phyloP scores from a whole-genome alignment of 1,140 invertebrate genomes.

The Augochlora pura region DNA sequence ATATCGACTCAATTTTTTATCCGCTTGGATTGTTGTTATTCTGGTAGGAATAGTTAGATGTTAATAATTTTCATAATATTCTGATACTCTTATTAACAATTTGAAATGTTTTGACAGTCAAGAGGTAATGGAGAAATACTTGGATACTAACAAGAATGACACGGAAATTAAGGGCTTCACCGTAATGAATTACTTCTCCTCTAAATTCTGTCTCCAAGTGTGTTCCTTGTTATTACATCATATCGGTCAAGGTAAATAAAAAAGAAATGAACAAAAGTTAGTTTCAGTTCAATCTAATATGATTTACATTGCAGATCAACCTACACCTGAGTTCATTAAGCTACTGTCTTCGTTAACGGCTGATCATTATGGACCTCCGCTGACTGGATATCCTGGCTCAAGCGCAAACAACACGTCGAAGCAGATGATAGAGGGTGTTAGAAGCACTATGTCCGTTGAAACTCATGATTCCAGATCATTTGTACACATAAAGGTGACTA shows the following conservation, averaged over 20 bases:
- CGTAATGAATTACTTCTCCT: conserved; percentile 72
- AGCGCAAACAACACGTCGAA: conserved; percentile 73
- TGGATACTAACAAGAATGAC: conserved; percentile 64
- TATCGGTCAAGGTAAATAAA: conserved; percentile 73
- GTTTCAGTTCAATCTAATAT: not conserved
- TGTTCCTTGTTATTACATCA: conserved; percentile 74
- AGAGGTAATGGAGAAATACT: conserved; percentile 53
- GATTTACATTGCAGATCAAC: conserved; percentile 67
- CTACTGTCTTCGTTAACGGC: conserved; percentile 74
- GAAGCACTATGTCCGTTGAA: conserved; percentile 73
- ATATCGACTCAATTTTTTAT: conserved; percentile 78
- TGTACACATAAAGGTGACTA: conserved; percentile 75
- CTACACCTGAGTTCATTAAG: conserved; percentile 76
- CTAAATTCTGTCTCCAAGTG: conserved; percentile 76
- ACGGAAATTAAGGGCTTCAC: conserved; percentile 51
- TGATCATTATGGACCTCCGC: conserved; percentile 73
- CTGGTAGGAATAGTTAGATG: conserved; percentile 67
- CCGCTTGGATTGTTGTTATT: conserved; percentile 78
- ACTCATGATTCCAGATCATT: conserved; percentile 74
- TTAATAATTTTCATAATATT: not conserved
- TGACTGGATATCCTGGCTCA: conserved; percentile 73
- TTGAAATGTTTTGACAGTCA: conserved; percentile 41
- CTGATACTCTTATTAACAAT: not conserved
- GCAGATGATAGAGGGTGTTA: conserved; percentile 77
- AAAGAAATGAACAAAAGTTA: too few relatives aligned